Conservation (phyloP, 1,140 invertebrate genomes). For the Temnothorax longispinosus region DNA sequence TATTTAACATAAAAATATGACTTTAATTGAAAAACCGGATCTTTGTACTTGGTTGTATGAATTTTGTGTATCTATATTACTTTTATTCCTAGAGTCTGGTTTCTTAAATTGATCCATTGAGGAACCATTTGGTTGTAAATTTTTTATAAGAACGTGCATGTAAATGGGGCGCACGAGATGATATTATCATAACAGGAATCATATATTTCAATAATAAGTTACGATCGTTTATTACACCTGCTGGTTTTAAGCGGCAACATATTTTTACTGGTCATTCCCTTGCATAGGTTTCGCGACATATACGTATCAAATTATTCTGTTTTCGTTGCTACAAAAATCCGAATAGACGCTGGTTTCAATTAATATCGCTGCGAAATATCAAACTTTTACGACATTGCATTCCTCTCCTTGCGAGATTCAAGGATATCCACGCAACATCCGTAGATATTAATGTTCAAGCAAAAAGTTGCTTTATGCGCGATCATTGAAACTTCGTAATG, state of each 20-base stretch:
- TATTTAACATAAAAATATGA: not conserved
- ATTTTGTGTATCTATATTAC: not conserved
- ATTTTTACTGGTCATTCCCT: not conserved
- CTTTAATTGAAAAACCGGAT: not conserved
- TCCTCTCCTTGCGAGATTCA: slow-evolving; percentile 6
- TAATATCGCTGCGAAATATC: slow-evolving; percentile 10
- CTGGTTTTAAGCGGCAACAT: not conserved
- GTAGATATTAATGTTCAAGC: slow-evolving; percentile 4
- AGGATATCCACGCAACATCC: slow-evolving; percentile 1
- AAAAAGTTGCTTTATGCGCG: not conserved
- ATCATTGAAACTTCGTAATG: not conserved
- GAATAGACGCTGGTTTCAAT: not conserved
- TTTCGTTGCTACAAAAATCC: not conserved
- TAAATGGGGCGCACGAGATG: not conserved
- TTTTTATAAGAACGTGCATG: not conserved
- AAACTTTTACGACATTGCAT: slow-evolving; percentile 20
- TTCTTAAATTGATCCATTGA: not conserved
- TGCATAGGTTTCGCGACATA: not conserved
- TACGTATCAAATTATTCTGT: not conserved
- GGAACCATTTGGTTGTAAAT: not conserved
- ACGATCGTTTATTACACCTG: not conserved
- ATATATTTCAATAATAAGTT: slow-evolving; percentile 13
- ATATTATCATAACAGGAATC: slow-evolving; percentile 35
- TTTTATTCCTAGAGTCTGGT: not conserved
- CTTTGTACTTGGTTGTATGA: not conserved